These are phyloP conservation scores for Calliopsis andreniformis DNA, from an alignment of 1,140 invertebrate species.

Conservation along the genomic window DNA sequence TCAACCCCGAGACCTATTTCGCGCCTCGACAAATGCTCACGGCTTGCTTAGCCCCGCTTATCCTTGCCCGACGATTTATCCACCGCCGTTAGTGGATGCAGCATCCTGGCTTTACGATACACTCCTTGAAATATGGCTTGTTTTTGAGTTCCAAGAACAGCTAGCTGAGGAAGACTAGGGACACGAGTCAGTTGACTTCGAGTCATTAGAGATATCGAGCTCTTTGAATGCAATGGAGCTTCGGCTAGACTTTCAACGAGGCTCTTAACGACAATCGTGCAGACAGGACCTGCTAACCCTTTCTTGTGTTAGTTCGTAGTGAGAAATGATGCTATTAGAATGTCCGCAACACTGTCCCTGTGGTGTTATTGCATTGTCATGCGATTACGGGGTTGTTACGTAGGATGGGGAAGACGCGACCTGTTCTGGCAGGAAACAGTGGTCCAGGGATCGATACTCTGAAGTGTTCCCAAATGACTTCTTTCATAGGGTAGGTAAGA, in stretches of 20 bases:
- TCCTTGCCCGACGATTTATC: conserved; percentile 53
- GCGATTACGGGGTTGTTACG: conserved; percentile 6
- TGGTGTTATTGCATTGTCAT: conserved; percentile 12
- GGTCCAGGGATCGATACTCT: not conserved
- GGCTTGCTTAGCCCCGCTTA: conserved; percentile 56
- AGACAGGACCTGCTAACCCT: not conserved
- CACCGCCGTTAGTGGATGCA: conserved; percentile 20
- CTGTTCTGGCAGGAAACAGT: not conserved
- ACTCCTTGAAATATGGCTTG: too few relatives aligned
- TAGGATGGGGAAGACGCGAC: not conserved
- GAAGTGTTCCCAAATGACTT: too few relatives aligned
- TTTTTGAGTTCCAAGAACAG: too few relatives aligned
- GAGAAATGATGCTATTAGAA: conserved; percentile 30
- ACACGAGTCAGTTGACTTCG: too few relatives aligned
- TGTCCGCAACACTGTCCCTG: conserved; percentile 6
- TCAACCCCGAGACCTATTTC: conserved; percentile 57
- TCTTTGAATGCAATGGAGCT: too few relatives aligned
- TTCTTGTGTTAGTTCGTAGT: conserved; percentile 8
- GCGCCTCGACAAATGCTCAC: conserved; percentile 70
- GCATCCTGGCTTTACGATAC: not conserved
- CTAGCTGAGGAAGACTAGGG: too few relatives aligned
- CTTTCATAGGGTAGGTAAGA: too few relatives aligned
- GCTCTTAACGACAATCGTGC: not conserved
- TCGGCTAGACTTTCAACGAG: too few relatives aligned
- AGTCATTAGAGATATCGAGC: too few relatives aligned